These are phyloP conservation scores for Phylloscopus trochiloides DNA, from an alignment of 2,113 vertebrate species.

Conservation along the genomic window DNA sequence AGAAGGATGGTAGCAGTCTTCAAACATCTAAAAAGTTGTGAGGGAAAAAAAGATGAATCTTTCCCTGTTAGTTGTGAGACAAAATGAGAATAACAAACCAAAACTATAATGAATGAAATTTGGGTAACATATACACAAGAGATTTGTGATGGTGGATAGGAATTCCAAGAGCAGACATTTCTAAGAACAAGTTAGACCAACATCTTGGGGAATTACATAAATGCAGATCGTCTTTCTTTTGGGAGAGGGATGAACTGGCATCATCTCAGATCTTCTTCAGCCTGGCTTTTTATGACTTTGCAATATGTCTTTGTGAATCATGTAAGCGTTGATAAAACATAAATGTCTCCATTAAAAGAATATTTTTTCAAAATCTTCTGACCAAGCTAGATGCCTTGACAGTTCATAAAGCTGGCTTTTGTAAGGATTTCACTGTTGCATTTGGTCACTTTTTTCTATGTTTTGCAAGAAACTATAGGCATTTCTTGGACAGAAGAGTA, in stretches of 20 bases:
- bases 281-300: background rate
- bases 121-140: background rate
- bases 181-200: background rate
- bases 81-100: background rate
- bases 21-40: background rate
- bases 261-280: background rate
- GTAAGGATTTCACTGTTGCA: background rate
- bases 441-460: background rate
- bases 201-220: background rate
- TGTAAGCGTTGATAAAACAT: background rate
- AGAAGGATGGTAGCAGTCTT: background rate
- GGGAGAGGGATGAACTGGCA: background rate
- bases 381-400: background rate
- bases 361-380: background rate
- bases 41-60: background rate
- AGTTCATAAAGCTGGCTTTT: background rate
- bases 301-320: background rate
- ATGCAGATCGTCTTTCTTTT: background rate
- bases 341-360: background rate
- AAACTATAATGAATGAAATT: background rate
- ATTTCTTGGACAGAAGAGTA: background rate
- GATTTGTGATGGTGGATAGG: background rate
- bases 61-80: background rate
- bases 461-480: background rate
- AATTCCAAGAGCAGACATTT: background rate